Evolutionary conservation across 1,140 invertebrate genomes (phyloP).

Genomic region (Platyura marginata): DNA sequence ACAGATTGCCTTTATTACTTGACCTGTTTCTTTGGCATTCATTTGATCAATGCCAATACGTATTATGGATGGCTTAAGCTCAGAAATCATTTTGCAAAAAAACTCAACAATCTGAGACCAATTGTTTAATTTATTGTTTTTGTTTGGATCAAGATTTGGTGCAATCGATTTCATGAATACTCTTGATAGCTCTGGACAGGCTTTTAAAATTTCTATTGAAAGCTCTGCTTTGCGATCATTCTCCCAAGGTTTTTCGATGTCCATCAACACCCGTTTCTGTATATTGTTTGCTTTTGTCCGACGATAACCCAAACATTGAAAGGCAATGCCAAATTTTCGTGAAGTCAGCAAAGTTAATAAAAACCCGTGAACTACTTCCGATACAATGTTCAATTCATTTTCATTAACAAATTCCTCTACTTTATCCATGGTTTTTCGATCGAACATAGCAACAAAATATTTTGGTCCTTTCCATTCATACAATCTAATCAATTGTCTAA

Average conservation of each 20-base stretch:
- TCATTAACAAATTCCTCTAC: conserved; percentile 21
- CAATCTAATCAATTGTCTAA: conserved; percentile 44
- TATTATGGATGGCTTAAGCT: conserved; percentile 17
- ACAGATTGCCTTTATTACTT: conserved; percentile 19
- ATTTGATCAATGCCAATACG: conserved; percentile 15
- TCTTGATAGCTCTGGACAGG: conserved; percentile 53
- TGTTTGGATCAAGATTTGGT: conserved; percentile 8
- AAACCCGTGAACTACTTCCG: conserved; percentile 38
- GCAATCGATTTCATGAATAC: conserved; percentile 29
- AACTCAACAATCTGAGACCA: conserved; percentile 8
- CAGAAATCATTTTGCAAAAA: conserved; percentile 11
- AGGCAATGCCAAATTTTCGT: conserved; percentile 39
- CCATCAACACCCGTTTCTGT: conserved; percentile 14
- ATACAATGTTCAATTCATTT: conserved; percentile 33
- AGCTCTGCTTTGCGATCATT: conserved; percentile 39
- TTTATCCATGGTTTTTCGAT: conserved; percentile 11
- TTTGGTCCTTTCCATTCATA: conserved; percentile 57
- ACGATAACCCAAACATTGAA: conserved; percentile 16
- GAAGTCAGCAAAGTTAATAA: conserved; percentile 47
- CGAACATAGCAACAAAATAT: conserved; percentile 12
- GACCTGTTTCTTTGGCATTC: conserved; percentile 16
- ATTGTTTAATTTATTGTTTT: background rate
- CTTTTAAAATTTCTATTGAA: conserved; percentile 40
- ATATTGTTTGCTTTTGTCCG: conserved; percentile 15
- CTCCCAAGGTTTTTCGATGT: conserved; percentile 9